Evolutionary conservation across 2,888 invertebrate species (phyloP), one percentile per base, ranked within the genome.

Genomic region (Stramonita haemastoma): DNA sequence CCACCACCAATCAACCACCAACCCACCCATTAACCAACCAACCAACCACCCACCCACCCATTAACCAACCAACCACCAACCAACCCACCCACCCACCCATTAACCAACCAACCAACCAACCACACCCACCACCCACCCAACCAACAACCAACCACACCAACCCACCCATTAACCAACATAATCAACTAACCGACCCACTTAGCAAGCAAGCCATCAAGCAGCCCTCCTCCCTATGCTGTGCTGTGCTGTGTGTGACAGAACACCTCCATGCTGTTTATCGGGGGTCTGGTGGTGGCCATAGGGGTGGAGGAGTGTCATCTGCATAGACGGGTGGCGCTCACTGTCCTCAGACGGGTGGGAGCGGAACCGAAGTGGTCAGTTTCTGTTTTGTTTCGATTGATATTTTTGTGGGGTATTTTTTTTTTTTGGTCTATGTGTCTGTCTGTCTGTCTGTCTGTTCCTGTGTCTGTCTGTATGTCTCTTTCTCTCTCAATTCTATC

Each of bases 281-380:
- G 87, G 15, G 87, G 87, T 56, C 87, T 87, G 36, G 79, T 87
- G 73, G 87, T 87, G 29, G 87, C 87, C n/a, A 56, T 87, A 0
- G 87, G 56, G 2, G 87, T 87, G 34, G 87, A 87, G n/a, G 87
- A 87, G 56, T 73, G 29, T 29, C 70, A 85, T 29, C 15, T 85
- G 57, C 85, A 85, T 56, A 79, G 60, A 36, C 57, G 87, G 29
- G 26, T 87, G 32, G 87, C 87, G 81, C 29, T 87, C 57, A 46
- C 57, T 15, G 87, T 87, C 26, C 73, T 87, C 17, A 4, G 57
- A 19, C 29, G 13, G 57, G 87, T 87, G 22, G 87, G 87, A 11
- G 57, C 87, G 11, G 79, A 87, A 8, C 87, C 87, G 1, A 87
- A 81, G 60, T 79, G 87, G 87, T 87, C 22, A 57, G 81, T 60